Evolutionary conservation across 2,888 invertebrate species (phyloP), one percentile per base, ranked within the genome.

Genomic region (Phlogophora meticulosa): DNA sequence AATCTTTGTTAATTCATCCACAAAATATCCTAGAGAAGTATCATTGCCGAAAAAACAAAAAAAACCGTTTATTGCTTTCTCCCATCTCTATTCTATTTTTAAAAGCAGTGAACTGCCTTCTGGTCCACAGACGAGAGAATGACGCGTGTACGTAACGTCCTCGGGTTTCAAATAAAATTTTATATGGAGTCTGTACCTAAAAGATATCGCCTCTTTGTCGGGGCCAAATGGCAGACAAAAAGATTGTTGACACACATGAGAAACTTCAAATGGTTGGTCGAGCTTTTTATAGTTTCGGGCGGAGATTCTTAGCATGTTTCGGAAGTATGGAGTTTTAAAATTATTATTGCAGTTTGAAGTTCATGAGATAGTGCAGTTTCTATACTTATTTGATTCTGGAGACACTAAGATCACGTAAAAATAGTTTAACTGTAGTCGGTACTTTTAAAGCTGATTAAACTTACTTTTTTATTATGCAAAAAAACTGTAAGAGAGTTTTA

Each of bases 91-190:
- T 55, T 56, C 76, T 70, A 56, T 55, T 76, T 72, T 70, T 61
- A 52, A 71, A 76, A 45, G 11, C 17, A 36, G 24, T 52, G 38
- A 70, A 76, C 62, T 52, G 13, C 7, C 34, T 22, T 43, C 34
- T 36, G 38, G 9, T 48, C 15, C 43, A 53, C 59, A 57, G 46
- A 56, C 46, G 43, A 58, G n/a, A 43, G 20, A 78, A 52, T 49
- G 75, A 45, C 40, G 52, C 38, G 46, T 49, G 61, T 51, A 34
- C 17, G 55, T 46, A 78, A 68, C 7, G 56, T 51, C 70, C 46
- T 62, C 62, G 59, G 43, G 57, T 46, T 57, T 48, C 53, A 63
- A 74, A 78, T 78, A 74, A 60, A 66, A 45, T 66, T 81, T 78
- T 81, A 81, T 73, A 45, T 34, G 34, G 5, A 65, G 45, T 46